Evolutionary conservation across 1,140 invertebrate species (phyloP).

Genomic region (Macrosteles quadrilineatus): DNA sequence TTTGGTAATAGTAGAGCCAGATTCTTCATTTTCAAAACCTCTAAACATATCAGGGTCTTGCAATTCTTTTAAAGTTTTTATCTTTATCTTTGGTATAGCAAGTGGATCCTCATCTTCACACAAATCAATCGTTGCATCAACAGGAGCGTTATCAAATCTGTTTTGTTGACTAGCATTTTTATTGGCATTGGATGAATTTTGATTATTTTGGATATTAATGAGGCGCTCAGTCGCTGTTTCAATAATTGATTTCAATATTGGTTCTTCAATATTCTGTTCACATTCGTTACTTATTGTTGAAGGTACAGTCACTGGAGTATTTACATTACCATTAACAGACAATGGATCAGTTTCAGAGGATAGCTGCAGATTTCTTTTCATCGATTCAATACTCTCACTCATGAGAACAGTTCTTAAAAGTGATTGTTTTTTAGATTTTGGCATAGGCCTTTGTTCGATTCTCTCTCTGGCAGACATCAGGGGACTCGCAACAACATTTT

Average conservation of each 20-base stretch:
- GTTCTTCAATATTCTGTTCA: background rate
- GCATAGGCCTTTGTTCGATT: slow-evolving; percentile 3
- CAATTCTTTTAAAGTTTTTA: slow-evolving; percentile 18
- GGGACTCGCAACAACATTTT: too few species aligned
- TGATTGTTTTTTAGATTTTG: slow-evolving; percentile 17
- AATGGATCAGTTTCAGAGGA: background rate
- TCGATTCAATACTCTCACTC: background rate
- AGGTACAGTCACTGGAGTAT: background rate
- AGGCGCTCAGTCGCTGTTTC: background rate
- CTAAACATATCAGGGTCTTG: background rate
- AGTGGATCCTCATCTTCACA: too few species aligned
- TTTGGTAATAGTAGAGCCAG: background rate
- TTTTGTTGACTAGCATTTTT: too few species aligned
- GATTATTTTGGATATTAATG: background rate
- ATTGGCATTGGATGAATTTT: too few species aligned
- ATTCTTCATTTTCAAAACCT: background rate
- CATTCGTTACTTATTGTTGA: background rate
- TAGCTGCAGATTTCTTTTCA: background rate
- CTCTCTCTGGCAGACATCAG: background rate
- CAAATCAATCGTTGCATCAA: too few species aligned
- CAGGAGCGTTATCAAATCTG: too few species aligned
- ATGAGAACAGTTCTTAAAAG: background rate
- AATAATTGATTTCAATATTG: background rate
- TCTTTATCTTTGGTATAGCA: slow-evolving; percentile 12
- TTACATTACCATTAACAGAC: background rate